Evolutionary conservation across 2,797 vertebrate species (phyloP), one percentile per base, ranked within the genome.

Genomic region (Calcarius lapponicus): DNA sequence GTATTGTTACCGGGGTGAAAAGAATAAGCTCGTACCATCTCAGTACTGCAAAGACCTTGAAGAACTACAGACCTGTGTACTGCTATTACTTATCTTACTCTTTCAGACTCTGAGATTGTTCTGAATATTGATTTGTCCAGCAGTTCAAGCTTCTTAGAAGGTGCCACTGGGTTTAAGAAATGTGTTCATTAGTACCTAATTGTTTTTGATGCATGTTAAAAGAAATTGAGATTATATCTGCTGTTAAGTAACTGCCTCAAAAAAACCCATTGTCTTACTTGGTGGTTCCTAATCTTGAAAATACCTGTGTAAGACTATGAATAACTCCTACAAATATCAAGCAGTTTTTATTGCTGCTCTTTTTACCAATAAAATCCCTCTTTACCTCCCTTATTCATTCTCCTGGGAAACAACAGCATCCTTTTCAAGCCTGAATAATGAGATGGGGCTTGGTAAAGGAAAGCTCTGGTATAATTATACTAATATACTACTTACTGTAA

Each of bases 101-200:
- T 95, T 93, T 89, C 91, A 96, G 91, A 89, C 71, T 75, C 95
- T 93, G 42, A 92, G 93, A 87, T 80, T 92, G 82, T 84, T 95
- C 92, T 96, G 83, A 90, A 80, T 91, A 96, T 92, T 93, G 93
- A 96, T 95, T 97, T 83, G 32, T 92, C 43, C 42, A 51, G 38
- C 90, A 94, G 75, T 31, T 65, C 74, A 87, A 83, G 66, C 88
- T 84, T 92, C 71, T 88, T 71, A 88, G 75, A 95, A 95, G 65
- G 60, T 88, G 56, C 51, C 90, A 80, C 51, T 94, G 66, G 93
- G 60, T 94, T 93, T 88, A 38, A 80, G 70, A 84, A 93, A 84
- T 85, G 36, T 62, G 45, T 62, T 91, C 67, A 91, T 80, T 86
- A 85, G 11, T 79, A 47, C 40, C 45, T 88, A 47, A 26, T 62